Evolutionary conservation across 2,888 invertebrate species (phyloP), one percentile per base, ranked within the genome.

Genomic region (Alsophila aescularia): DNA sequence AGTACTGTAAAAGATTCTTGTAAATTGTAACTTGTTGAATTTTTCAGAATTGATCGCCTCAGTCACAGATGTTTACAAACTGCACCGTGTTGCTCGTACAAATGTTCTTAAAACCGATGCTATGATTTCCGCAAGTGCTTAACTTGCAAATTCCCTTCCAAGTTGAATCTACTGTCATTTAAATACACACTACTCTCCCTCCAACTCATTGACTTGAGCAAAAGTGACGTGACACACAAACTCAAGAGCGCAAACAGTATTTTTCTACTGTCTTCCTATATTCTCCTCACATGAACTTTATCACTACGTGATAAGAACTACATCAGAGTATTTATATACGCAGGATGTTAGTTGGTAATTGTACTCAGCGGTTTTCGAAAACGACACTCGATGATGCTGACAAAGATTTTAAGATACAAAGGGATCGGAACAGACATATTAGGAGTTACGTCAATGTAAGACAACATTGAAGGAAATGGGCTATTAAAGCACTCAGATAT

Each of bases 341-440:
- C 9, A 44, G 0, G 14, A 9, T 5, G n/a, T 37, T 14, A 14
- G 14, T 37, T 32, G 21, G 27, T 39, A 16, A 66, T 27, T 9
- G 32, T 13, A 13, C n/a, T 72, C 77, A 78, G 79, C 77, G 67
- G 54, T 74, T 80, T 77, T 77, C 64, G 67, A 75, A 78, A 75
- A 75, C 67, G 73, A 42, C 58, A 49, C 59, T 64, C 36, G 27
- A 60, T 53, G 49, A 73, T 54, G 77, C 74, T 79, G 77, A 77
- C 73, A 60, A 62, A 39, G 75, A 64, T 64, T 49, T 56, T 57
- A 62, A 51, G 52, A 60, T 64, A 70, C 70, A 69, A 72, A 73
- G 71, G 70, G 73, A 61, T 18, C 6, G 52, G 34, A 64, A 44
- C 29, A 24, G 18, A 42, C 7, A 29, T 24, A 9, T 36, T 36